These are phyloP conservation scores for Agrilus biguttatus DNA, from an alignment of 2,888 invertebrate species.

Conservation along the genomic window DNA sequence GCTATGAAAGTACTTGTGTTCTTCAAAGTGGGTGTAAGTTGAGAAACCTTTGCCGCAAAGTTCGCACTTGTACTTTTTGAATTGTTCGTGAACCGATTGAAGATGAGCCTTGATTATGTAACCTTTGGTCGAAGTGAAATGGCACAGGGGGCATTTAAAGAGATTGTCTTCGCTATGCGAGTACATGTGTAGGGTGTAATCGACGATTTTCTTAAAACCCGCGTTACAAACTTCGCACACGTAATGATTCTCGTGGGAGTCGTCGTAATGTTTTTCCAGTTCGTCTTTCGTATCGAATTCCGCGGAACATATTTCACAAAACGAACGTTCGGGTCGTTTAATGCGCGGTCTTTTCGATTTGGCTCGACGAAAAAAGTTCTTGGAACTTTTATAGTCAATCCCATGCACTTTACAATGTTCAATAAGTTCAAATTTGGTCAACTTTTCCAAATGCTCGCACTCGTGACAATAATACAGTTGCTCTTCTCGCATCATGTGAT, in stretches of 20 bases:
- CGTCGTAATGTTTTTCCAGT: slow-evolving; percentile 16
- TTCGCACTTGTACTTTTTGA: slow-evolving; percentile 5
- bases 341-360: too few relatives aligned
- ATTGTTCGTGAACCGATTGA: slow-evolving; percentile 2
- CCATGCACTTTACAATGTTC: background rate
- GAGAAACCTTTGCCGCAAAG: slow-evolving; percentile 6
- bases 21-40: background rate
- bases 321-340: background rate
- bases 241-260: slow-evolving; percentile 12
- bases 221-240: slow-evolving; percentile 2
- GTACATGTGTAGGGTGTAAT: background rate
- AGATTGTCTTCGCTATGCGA: slow-evolving; percentile 7
- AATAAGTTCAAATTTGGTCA: background rate
- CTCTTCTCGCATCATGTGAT: too few relatives aligned
- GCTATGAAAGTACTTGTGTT: slow-evolving; percentile 2
- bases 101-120: background rate
- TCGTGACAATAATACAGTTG: too few relatives aligned
- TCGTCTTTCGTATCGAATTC: slow-evolving; percentile 17
- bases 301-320: slow-evolving; percentile 18
- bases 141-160: slow-evolving; percentile 19
- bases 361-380: too few relatives aligned
- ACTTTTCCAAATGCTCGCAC: too few relatives aligned
- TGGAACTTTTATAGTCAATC: too few relatives aligned
- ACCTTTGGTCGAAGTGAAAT: background rate
- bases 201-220: background rate